phyloP scores from a whole-genome alignment of 1,140 invertebrate species.

The Atta cephalotes region DNA sequence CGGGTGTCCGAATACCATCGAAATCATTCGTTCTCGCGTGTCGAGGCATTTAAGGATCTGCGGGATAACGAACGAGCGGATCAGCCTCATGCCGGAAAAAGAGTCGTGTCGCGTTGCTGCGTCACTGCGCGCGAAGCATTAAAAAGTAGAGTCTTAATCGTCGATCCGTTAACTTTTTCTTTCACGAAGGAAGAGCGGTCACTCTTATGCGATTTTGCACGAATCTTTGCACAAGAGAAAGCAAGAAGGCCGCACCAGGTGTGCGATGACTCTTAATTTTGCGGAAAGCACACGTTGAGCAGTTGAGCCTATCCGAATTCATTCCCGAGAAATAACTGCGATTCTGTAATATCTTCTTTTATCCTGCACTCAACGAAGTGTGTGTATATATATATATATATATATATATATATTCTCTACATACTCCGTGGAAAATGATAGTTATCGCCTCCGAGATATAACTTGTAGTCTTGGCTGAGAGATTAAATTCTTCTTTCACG shows the following conservation, averaged over 20 bases:
- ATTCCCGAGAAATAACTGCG: neutral
- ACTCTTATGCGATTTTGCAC: constrained; percentile 3
- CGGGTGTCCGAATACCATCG: constrained; percentile 77
- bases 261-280: constrained; percentile 26
- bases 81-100: neutral
- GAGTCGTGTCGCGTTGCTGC: neutral
- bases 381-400: too few relatives aligned
- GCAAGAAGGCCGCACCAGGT: constrained; percentile 16
- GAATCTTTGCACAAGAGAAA: constrained; percentile 3
- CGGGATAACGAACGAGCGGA: constrained; percentile 19
- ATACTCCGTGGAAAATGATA: constrained; percentile 39
- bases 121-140: neutral
- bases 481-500: constrained; percentile 52
- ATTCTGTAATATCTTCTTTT: neutral
- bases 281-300: neutral
- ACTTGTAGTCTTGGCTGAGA: constrained; percentile 26
- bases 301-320: neutral
- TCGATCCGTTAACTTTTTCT: constrained; percentile 3
- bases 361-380: neutral
- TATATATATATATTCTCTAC: too few relatives aligned
- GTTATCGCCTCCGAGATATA: neutral
- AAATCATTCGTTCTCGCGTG: constrained; percentile 10
- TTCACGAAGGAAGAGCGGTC: neutral
- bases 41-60: constrained; percentile 7
- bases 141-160: neutral